phyloP scores from a whole-genome alignment of 2,797 vertebrate species.

The Lagocephalus sceleratus region DNA sequence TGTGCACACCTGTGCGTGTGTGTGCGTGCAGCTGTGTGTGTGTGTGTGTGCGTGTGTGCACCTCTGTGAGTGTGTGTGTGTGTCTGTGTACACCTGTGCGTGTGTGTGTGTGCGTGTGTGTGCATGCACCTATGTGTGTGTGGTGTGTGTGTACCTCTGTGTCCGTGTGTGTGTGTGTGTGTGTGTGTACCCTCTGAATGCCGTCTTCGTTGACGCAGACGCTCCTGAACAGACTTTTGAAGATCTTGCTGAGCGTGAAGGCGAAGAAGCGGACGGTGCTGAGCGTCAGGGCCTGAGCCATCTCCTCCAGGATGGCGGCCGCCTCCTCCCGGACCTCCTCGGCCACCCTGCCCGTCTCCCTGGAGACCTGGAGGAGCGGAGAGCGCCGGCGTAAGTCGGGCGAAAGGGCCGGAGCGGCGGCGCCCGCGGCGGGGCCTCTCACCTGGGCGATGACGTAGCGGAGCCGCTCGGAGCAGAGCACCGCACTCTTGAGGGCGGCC shows the following conservation, averaged over 20 bases:
- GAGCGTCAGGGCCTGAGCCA: conserved; percentile 88
- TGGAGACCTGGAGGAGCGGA: conserved; percentile 74
- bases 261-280: conserved; percentile 90
- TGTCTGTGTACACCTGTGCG: conserved; percentile 81
- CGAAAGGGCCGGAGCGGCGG: too few species aligned
- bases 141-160: conserved; percentile 77
- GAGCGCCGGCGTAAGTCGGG: too few species aligned
- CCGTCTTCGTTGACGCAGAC: conserved; percentile 95
- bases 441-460: conserved; percentile 88
- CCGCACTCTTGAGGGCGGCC: conserved; percentile 77
- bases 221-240: conserved; percentile 89
- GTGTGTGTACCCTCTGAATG: conserved; percentile 88
- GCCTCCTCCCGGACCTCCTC: conserved; percentile 85
- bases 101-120: neutral
- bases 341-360: conserved; percentile 74
- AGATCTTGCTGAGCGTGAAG: conserved; percentile 87
- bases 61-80: conserved; percentile 72
- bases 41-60: conserved; percentile 71
- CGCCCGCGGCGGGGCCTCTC: neutral
- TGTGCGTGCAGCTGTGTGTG: conserved; percentile 75
- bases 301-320: conserved; percentile 88
- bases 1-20: neutral
- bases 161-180: neutral
- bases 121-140: conserved; percentile 69
- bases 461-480: conserved; percentile 87